These are phyloP conservation scores for Linhomoeus sp. DNA, from an alignment of 2,888 invertebrate genomes.

Conservation along the genomic window DNA sequence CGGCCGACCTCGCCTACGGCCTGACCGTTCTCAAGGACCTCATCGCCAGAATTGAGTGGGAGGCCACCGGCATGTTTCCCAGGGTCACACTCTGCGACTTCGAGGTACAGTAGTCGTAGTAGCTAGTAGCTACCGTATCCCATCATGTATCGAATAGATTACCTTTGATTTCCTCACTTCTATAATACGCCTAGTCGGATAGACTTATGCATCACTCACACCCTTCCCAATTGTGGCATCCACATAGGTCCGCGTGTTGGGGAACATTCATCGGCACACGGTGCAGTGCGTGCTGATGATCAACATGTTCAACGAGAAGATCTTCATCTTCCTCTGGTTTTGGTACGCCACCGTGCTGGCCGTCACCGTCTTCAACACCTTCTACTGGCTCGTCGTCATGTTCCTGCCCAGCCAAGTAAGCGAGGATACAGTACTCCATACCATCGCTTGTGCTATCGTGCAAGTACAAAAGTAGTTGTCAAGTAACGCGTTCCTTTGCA, in stretches of 20 bases:
- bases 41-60: constrained; percentile 26
- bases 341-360: constrained; percentile 27
- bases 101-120: constrained; percentile 17
- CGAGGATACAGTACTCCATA: not conserved
- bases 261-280: constrained; percentile 26
- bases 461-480: no score
- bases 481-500: constrained; percentile 5
- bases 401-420: constrained; percentile 24
- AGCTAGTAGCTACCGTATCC: no score
- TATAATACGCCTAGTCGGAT: no score
- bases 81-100: constrained; percentile 27
- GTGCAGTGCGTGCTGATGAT: constrained; percentile 28
- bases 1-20: constrained; percentile 24
- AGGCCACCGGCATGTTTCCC: constrained; percentile 27
- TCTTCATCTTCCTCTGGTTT: constrained; percentile 22
- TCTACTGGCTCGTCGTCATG: constrained; percentile 27
- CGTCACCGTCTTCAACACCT: constrained; percentile 22
- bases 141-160: no score
- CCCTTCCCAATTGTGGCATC: no score
- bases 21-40: constrained; percentile 24
- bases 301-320: constrained; percentile 28
- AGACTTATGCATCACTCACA: no score
- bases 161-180: no score
- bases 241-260: constrained; percentile 23
- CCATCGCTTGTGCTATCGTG: not conserved